Conservation (phyloP, 2,888 invertebrate genomes). For the Calliphora vomitoria region DNA sequence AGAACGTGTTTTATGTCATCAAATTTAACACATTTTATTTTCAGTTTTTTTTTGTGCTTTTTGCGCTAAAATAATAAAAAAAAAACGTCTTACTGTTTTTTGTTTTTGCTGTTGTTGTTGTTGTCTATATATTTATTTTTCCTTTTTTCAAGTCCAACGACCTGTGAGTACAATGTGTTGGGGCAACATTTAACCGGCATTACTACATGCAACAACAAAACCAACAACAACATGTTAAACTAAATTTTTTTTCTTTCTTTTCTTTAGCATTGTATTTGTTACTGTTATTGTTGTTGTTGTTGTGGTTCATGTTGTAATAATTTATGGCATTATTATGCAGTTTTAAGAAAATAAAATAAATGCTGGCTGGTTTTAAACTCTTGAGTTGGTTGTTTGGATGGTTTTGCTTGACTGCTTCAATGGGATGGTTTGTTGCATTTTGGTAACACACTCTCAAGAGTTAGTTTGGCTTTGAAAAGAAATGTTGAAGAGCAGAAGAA, state of each 20-base stretch:
- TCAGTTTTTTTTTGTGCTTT: too few relatives aligned
- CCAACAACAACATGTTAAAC: conserved; percentile 23
- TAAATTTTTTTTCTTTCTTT: conserved; percentile 54
- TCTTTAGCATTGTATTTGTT: conserved; percentile 11
- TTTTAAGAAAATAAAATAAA: conserved; percentile 52
- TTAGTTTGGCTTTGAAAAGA: conserved; percentile 28
- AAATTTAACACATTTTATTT: conserved; percentile 62
- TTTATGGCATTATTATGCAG: conserved; percentile 73
- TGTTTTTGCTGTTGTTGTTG: neutral
- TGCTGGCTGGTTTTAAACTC: conserved; percentile 28
- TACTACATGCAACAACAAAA: conserved; percentile 18
- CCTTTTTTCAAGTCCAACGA: conserved; percentile 63
- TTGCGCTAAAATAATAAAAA: neutral
- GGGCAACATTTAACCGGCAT: conserved; percentile 57
- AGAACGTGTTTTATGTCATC: conserved; percentile 59
- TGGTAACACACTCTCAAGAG: neutral
- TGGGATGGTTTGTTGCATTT: conserved; percentile 29
- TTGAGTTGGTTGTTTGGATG: neutral
- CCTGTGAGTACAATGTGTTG: conserved; percentile 42
- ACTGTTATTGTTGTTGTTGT: conserved; percentile 9
- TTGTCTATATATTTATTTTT: neutral
- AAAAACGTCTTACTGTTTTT: conserved; percentile 35
- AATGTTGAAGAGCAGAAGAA: neutral
- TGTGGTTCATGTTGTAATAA: conserved; percentile 68
- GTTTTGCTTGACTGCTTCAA: conserved; percentile 27